Conservation (phyloP, 2,797 vertebrate genomes). For the Hypotaenidia philippensis region DNA sequence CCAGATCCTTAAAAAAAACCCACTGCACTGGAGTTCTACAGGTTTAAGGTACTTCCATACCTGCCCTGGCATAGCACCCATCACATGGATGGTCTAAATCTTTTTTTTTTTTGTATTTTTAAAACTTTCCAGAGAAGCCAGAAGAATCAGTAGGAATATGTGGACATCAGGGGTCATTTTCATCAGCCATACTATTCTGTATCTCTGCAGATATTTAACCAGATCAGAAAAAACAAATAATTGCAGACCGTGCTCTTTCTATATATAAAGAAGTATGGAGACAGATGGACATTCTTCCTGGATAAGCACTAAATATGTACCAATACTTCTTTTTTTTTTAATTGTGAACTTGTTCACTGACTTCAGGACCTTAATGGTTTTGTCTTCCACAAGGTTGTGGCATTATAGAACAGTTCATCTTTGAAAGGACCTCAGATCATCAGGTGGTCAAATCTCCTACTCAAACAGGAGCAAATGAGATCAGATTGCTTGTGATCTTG, state of each 20-base stretch:
- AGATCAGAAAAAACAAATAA: background rate
- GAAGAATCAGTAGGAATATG: background rate
- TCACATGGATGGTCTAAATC: background rate
- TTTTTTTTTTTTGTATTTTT: background rate
- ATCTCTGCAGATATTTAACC: background rate
- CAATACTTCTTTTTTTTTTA: background rate
- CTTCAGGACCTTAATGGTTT: background rate
- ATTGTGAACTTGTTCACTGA: background rate
- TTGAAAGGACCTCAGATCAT: background rate
- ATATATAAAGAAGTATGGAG: background rate
- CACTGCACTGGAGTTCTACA: background rate
- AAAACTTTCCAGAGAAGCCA: background rate
- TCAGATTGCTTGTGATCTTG: background rate
- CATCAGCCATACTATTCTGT: background rate
- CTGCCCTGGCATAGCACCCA: fast-evolving
- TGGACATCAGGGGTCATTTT: background rate
- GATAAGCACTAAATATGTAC: background rate
- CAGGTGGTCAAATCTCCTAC: background rate
- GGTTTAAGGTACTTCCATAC: background rate
- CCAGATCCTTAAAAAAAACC: background rate
- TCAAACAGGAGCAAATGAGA: background rate
- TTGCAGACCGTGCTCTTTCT: background rate
- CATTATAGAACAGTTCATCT: background rate
- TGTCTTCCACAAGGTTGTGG: background rate
- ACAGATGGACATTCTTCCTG: background rate